phyloP scores from a whole-genome alignment of 1,140 invertebrate genomes.

The Nasonia giraulti region DNA sequence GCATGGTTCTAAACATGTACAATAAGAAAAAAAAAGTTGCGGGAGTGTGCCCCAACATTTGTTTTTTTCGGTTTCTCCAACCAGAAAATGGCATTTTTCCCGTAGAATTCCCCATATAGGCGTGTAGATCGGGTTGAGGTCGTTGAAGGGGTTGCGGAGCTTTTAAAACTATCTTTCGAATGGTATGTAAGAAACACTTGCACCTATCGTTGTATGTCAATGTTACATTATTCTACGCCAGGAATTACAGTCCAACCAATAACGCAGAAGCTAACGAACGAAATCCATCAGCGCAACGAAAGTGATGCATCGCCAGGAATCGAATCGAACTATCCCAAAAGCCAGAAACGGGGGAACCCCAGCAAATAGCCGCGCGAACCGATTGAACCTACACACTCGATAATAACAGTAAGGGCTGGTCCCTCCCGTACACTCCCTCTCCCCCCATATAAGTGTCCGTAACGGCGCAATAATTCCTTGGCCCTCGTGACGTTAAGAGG shows the following conservation, averaged over 20 bases:
- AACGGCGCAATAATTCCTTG: constrained; percentile 72
- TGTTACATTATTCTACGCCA: not conserved
- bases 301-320: not conserved
- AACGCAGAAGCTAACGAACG: not conserved
- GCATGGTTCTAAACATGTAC: no score
- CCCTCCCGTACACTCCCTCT: constrained; percentile 56
- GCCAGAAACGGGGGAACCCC: constrained; percentile 17
- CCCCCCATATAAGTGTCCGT: constrained; percentile 67
- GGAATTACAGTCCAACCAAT: not conserved
- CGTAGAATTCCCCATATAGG: no score
- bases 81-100: no score
- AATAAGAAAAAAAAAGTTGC: no score
- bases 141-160: not conserved
- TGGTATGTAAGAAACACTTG: no score
- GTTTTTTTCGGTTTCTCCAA: no score
- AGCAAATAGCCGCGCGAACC: constrained; percentile 13
- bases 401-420: constrained; percentile 69
- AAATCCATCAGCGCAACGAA: not conserved
- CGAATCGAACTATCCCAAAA: not conserved
- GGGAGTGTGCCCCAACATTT: no score
- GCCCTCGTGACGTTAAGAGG: constrained; percentile 72
- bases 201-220: no score
- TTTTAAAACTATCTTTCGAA: not conserved
- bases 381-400: constrained; percentile 52
- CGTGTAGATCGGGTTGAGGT: no score